phyloP scores from a whole-genome alignment of 1,140 invertebrate genomes.

The Euura saliciscinereae region DNA sequence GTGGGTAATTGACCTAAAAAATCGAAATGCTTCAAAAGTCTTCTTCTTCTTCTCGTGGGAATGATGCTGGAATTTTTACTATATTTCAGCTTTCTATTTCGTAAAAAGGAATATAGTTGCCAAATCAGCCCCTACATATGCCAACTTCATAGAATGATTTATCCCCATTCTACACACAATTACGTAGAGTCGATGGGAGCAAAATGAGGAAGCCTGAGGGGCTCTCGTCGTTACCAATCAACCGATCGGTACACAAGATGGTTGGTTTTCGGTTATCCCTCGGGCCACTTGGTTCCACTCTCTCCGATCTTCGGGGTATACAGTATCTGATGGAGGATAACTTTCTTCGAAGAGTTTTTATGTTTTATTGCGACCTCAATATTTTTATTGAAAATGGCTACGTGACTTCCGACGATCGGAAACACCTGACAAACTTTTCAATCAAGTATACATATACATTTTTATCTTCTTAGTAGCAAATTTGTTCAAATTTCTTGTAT shows the following conservation, averaged over 20 bases:
- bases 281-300: slow-evolving; percentile 29
- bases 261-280: slow-evolving; percentile 38
- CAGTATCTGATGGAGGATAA: slow-evolving; percentile 22
- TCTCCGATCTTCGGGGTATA: slow-evolving; percentile 30
- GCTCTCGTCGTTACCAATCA: neutral
- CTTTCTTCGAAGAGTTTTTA: slow-evolving; percentile 32
- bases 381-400: neutral
- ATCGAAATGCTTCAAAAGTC: neutral
- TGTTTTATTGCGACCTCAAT: slow-evolving; percentile 31
- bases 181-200: slow-evolving; percentile 12
- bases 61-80: neutral
- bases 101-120: neutral
- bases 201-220: slow-evolving; percentile 1
- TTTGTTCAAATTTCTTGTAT: no score
- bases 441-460: no score
- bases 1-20: slow-evolving; percentile 5
- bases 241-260: neutral
- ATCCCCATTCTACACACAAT: no score
- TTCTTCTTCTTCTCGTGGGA: neutral
- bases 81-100: slow-evolving; percentile 5
- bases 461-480: no score
- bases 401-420: neutral
- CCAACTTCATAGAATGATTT: no score
- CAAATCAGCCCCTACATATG: neutral
- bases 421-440: neutral